phyloP scores from a whole-genome alignment of 1,140 invertebrate genomes.

The Papilio aristodemus region DNA sequence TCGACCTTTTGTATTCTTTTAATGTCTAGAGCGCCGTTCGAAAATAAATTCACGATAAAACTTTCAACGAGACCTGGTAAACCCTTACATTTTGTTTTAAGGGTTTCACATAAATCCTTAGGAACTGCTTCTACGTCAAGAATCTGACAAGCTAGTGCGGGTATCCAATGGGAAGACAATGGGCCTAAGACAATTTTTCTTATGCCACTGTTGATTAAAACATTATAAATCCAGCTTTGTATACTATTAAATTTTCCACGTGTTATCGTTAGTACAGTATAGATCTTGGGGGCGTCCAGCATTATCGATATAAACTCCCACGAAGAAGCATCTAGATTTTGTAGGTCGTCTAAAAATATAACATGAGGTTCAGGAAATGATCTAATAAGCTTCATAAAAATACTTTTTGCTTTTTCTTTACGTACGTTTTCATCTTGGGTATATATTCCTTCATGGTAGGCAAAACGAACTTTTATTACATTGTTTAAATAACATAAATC shows the following conservation, averaged over 20 bases:
- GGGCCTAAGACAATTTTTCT: slow-evolving; percentile 65
- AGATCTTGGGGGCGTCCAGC: slow-evolving; percentile 57
- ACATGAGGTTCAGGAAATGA: slow-evolving; percentile 49
- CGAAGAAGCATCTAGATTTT: slow-evolving; percentile 66
- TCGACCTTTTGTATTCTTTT: slow-evolving; percentile 51
- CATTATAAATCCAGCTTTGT: slow-evolving; percentile 63
- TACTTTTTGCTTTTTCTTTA: slow-evolving; percentile 60
- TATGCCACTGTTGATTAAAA: slow-evolving; percentile 61
- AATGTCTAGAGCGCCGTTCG: slow-evolving; percentile 68
- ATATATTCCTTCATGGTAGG: slow-evolving; percentile 62
- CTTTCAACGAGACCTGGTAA: slow-evolving; percentile 72
- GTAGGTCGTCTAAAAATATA: slow-evolving; percentile 71
- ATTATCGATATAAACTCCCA: slow-evolving; percentile 69
- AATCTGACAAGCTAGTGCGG: slow-evolving; percentile 74
- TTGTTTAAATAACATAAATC: slow-evolving; percentile 73
- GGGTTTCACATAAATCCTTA: slow-evolving; percentile 65
- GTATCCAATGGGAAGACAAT: slow-evolving; percentile 55
- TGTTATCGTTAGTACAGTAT: slow-evolving; percentile 58
- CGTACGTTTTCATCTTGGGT: slow-evolving; percentile 51
- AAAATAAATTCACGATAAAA: slow-evolving; percentile 75
- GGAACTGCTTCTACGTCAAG: slow-evolving; percentile 72
- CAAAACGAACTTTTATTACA: slow-evolving; percentile 70
- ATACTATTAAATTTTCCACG: slow-evolving; percentile 61
- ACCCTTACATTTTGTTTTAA: slow-evolving; percentile 70
- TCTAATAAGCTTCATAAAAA: slow-evolving; percentile 61